phyloP scores from a whole-genome alignment of 1,140 invertebrate species.

The Agrilus planipennis region DNA sequence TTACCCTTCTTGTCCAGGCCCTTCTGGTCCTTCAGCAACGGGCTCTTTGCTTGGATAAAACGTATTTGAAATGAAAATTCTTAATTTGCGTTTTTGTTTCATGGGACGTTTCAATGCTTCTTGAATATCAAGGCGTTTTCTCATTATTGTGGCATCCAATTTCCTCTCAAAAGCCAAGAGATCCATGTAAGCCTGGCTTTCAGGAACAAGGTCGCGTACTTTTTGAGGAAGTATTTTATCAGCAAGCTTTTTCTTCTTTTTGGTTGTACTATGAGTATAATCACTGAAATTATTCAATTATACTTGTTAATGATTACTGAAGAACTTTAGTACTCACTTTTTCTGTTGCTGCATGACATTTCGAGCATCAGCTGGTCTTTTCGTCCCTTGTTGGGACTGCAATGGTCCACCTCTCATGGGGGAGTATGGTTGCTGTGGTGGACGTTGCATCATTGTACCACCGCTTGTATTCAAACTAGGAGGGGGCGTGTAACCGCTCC shows the following conservation, averaged over 20 bases:
- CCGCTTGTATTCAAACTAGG: slow-evolving; percentile 41
- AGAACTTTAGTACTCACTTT: slow-evolving; percentile 37
- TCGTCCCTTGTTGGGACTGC: slow-evolving; percentile 39
- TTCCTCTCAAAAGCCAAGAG: slow-evolving; percentile 94
- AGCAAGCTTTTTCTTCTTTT: slow-evolving; percentile 93
- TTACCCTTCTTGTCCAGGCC: slow-evolving; percentile 33
- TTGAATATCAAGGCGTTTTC: slow-evolving; percentile 96
- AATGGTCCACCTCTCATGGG: slow-evolving; percentile 47
- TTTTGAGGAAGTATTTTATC: slow-evolving; percentile 96
- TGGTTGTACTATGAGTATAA: slow-evolving; percentile 50
- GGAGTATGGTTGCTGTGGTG: slow-evolving; percentile 42
- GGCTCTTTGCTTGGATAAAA: slow-evolving; percentile 90
- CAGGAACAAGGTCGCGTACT: slow-evolving; percentile 93
- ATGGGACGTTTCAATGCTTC: slow-evolving; percentile 96
- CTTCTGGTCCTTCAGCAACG: slow-evolving; percentile 50
- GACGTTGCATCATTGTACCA: slow-evolving; percentile 43
- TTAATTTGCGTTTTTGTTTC: slow-evolving; percentile 93
- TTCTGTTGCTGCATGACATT: slow-evolving; percentile 50
- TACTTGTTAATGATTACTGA: too few relatives aligned
- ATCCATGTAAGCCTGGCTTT: slow-evolving; percentile 99
- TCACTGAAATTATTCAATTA: slow-evolving; percentile 43
- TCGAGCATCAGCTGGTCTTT: slow-evolving; percentile 48
- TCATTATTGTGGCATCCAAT: slow-evolving; percentile 95
- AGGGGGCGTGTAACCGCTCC: slow-evolving; percentile 39
- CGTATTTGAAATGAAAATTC: slow-evolving; percentile 98